Conservation (phyloP, 2,888 invertebrate species). For the Lomographa bimaculata region DNA sequence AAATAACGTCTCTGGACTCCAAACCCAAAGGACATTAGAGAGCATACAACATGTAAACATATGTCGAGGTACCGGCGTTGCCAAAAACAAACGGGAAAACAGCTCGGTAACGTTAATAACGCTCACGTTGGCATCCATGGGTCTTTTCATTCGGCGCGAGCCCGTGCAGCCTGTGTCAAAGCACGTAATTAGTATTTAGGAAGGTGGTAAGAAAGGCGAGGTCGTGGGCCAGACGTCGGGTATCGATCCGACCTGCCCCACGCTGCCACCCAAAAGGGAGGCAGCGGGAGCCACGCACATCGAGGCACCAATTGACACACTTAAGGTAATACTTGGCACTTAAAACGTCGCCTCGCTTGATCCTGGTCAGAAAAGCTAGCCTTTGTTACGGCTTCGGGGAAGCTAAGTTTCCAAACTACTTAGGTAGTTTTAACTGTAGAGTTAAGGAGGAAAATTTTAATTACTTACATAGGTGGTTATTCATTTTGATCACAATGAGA, state of each 20-base stretch:
- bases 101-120: constrained; percentile 69
- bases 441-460: constrained; percentile 17
- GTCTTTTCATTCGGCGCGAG: constrained; percentile 75
- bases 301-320: constrained; percentile 82
- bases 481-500: constrained; percentile 6
- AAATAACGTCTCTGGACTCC: constrained; percentile 9
- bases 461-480: constrained; percentile 6
- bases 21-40: constrained; percentile 26
- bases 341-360: constrained; percentile 59
- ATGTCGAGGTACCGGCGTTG: constrained; percentile 41
- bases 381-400: constrained; percentile 19
- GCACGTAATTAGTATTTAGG: constrained; percentile 84
- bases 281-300: constrained; percentile 75
- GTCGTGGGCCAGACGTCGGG: constrained; percentile 85
- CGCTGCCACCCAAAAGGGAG: constrained; percentile 59
- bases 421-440: constrained; percentile 5
- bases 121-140: constrained; percentile 67
- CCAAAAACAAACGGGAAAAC: constrained; percentile 65
- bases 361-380: constrained; percentile 46
- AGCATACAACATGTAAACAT: constrained; percentile 47
- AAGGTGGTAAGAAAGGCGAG: constrained; percentile 83
- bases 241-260: constrained; percentile 86
- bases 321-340: constrained; percentile 79
- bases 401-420: constrained; percentile 8
- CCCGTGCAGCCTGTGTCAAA: constrained; percentile 80